Conservation (phyloP, 2,113 vertebrate species). For the Silurus meridionalis region DNA sequence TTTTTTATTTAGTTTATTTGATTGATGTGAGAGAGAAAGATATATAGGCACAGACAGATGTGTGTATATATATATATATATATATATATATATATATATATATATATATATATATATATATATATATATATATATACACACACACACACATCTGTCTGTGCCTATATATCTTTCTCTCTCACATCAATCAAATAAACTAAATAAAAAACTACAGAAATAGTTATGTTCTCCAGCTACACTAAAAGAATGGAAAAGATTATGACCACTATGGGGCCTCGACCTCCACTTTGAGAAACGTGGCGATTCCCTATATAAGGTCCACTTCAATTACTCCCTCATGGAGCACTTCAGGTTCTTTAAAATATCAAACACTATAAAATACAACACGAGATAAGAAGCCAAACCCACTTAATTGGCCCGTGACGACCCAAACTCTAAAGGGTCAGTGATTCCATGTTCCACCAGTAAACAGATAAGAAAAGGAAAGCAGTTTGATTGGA, state of each 20-base stretch:
- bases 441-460: not conserved
- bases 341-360: not conserved
- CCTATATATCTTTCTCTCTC: no score
- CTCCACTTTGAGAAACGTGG: not conserved
- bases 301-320: no score
- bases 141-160: no score
- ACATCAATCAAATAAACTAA: no score
- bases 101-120: no score
- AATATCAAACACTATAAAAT: not conserved
- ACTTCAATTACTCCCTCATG: not conserved
- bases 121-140: no score
- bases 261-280: not conserved
- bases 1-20: no score
- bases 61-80: no score
- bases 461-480: not conserved
- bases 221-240: not conserved
- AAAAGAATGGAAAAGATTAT: not conserved
- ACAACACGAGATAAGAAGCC: not conserved
- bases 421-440: not conserved
- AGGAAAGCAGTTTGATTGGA: conserved; percentile 8
- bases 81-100: no score
- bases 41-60: no score
- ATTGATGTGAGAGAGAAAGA: no score
- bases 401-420: not conserved
- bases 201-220: no score